These are phyloP conservation scores for Ambastaia sidthimunki DNA, from an alignment of 2,797 vertebrate genomes.

Conservation along the genomic window DNA sequence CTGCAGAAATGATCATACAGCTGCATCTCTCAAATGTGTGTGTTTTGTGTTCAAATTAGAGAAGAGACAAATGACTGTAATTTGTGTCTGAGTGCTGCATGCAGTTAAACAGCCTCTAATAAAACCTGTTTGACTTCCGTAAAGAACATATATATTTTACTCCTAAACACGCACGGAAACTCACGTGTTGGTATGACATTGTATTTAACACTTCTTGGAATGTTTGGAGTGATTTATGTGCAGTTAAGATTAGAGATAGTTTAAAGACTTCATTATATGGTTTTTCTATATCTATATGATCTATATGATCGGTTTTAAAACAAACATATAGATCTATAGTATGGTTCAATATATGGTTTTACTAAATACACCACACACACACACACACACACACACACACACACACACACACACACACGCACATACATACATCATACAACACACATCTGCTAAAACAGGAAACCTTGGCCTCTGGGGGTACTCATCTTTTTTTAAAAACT, in stretches of 20 bases:
- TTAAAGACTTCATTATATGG: no score
- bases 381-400: no score
- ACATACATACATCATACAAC: no score
- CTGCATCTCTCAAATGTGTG: conserved; percentile 11
- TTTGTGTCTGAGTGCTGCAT: conserved; percentile 27
- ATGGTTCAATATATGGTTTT: no score
- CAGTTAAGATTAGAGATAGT: no score
- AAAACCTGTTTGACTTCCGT: conserved; percentile 6
- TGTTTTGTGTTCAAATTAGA: conserved; percentile 34
- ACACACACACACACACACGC: no score
- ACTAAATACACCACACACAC: no score
- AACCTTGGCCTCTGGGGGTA: no score
- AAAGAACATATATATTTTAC: conserved; percentile 6
- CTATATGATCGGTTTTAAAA: no score
- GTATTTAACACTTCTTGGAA: not conserved
- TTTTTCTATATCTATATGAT: not conserved
- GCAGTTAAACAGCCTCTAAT: conserved; percentile 35
- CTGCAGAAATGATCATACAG: not conserved
- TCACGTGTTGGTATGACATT: not conserved
- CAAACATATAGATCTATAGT: no score
- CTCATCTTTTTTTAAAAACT: no score
- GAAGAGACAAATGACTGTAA: conserved; percentile 38
- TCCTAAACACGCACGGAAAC: conserved; percentile 5
- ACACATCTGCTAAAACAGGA: no score
- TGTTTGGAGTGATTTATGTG: not conserved